Evolutionary conservation across 1,140 invertebrate genomes (phyloP), one percentile per base, ranked within the genome.

Genomic region (Zophobas morio): DNA sequence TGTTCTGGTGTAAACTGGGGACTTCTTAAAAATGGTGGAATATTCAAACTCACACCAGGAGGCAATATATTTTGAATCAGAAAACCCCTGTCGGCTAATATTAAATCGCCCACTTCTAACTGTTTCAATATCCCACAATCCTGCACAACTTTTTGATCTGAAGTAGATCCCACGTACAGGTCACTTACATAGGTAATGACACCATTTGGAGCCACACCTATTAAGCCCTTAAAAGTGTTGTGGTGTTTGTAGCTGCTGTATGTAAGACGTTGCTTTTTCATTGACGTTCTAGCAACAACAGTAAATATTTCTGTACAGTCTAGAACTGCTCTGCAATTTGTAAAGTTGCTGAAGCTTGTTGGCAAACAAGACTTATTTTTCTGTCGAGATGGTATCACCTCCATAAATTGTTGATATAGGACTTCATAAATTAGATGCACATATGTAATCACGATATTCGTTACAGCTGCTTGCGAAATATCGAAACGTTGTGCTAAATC

Each of bases 21-120:
- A 63, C 3, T 34, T 63, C 8, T n/a, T 34, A 63, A 20, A 20
- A 20, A 20, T 20, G 20, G 20, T 20, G 20, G 20, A 20, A 20
- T 20, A 20, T 20, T 20, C 20, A 20, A 20, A 20, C 20, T 20
- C 20, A 20, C 20, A 20, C 20, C 20, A 20, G 20, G 20, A 20
- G 76, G 76, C 36, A 78, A 53, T 34, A 76, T 46, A 71, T 77
- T 51, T 32, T 77, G 35, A 37, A 79, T 76, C 6, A 74, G 56
- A 77, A 74, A 78, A n/a, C 51, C 60, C 37, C 42, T 37, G 8
- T 75, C 8, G 20, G 20, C 20, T 20, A 20, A 20, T 20, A 20
- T 20, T 20, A 20, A 20, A 20, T 20, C 20, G 20, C 20, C 20
- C 20, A 20, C 20, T 20, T 20, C 20, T 20, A 20, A 20, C 20